Evolutionary conservation across 2,113 vertebrate species (phyloP), one percentile per base, ranked within the genome.

Genomic region (Nematolebias whitei): DNA sequence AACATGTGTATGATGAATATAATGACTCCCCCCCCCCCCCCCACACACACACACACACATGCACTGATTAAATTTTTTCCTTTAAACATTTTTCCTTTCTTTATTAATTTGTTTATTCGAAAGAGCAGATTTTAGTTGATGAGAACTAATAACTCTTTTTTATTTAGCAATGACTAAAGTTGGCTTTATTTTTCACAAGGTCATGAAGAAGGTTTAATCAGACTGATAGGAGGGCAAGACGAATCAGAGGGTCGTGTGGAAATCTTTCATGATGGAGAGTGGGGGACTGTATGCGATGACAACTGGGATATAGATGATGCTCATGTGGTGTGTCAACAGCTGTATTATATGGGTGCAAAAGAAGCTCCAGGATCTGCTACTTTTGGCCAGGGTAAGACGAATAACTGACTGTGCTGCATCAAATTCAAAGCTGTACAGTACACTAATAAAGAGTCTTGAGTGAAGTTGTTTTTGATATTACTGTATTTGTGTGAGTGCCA

Each of bases 281-380:
- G 75, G 79, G 79, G 75, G 23, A 78, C 71, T 4, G 39, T 82
- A 41, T 82, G 79, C 1, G 58, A 82, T 15, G 75, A 74, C 15
- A 1, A 0, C 0, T 82, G 75, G 71, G 66, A 63, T 53, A 56
- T 78, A 4, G 45, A 51, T 22, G 62, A 63, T 0, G 75, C 79
- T 35, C n/a, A 60, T 4, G 58, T 60, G 1, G 74, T 0, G 38
- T 82, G 79, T 55, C 71, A 3, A n/a, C 71, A 75, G 63, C 53
- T 78, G 6, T 0, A 2, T 38, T 71, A 63, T 49, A 5, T 38
- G 1, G 18, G 58, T 20, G 79, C 71, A 70, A 39, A 1, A 51
- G 26, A 68, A 50, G 26, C 24, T 56, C 0, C 0, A 11, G 8
- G 0, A 38, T 63, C 67, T 29, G 19, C 70, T 64, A 1, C 4